phyloP scores from a whole-genome alignment of 2,888 invertebrate species.

The Sinhomidia bicolor region DNA sequence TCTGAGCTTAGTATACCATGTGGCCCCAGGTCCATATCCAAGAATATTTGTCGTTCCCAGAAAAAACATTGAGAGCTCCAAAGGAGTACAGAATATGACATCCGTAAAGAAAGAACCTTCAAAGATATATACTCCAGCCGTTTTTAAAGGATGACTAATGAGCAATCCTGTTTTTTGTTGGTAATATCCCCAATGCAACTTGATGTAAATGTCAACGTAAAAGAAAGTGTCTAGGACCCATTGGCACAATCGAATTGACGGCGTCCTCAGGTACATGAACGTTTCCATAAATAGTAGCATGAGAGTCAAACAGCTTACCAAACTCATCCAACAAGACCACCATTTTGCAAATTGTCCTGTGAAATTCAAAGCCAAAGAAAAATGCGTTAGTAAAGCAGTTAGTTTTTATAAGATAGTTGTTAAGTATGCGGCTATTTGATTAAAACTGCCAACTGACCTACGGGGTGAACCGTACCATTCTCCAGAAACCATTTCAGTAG shows the following conservation, averaged over 20 bases:
- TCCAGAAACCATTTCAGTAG: constrained; percentile 69
- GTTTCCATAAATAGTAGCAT: constrained; percentile 71
- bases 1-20: constrained; percentile 72
- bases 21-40: constrained; percentile 59
- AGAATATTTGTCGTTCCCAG: constrained; percentile 53
- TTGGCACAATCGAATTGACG: constrained; percentile 62
- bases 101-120: constrained; percentile 74
- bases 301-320: constrained; percentile 70
- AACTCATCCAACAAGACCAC: constrained; percentile 73
- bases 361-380: no score
- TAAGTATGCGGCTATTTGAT: no score
- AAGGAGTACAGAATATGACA: constrained; percentile 68
- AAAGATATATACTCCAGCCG: constrained; percentile 68
- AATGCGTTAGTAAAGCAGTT: no score
- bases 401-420: no score
- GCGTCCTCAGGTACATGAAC: constrained; percentile 61
- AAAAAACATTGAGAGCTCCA: constrained; percentile 65
- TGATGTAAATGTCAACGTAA: constrained; percentile 75
- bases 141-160: constrained; percentile 76
- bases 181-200: constrained; percentile 78
- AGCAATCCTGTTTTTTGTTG: constrained; percentile 63
- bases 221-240: constrained; percentile 67
- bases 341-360: constrained; percentile 77
- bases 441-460: no score
- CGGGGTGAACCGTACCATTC: constrained; percentile 74